phyloP scores from a whole-genome alignment of 2,113 vertebrate species.

The Boleophthalmus pectinirostris region DNA sequence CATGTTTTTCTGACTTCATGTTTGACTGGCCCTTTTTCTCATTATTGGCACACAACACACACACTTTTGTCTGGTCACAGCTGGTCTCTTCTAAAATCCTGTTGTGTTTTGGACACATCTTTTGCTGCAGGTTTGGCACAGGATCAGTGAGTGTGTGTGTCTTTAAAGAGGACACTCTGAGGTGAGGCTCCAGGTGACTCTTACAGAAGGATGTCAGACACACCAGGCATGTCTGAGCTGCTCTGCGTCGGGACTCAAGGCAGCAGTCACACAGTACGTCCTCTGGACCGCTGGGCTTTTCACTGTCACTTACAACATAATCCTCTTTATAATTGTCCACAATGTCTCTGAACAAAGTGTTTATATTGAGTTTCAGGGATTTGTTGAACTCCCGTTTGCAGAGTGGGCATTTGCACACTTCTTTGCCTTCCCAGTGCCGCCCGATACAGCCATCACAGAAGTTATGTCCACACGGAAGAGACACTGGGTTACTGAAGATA shows the following conservation, averaged over 20 bases:
- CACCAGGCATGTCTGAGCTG: constrained; percentile 54
- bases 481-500: constrained; percentile 45
- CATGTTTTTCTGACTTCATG: constrained; percentile 14
- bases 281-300: neutral
- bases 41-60: constrained; percentile 44
- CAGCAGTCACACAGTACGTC: constrained; percentile 59
- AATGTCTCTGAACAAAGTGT: constrained; percentile 44
- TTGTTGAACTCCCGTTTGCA: constrained; percentile 42
- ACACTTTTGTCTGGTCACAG: constrained; percentile 24
- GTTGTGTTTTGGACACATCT: constrained; percentile 48
- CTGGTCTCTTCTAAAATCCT: constrained; percentile 38
- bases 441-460: constrained; percentile 51
- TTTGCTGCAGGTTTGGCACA: constrained; percentile 38
- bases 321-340: constrained; percentile 50
- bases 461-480: constrained; percentile 59
- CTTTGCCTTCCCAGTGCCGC: constrained; percentile 36
- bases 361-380: constrained; percentile 43
- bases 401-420: constrained; percentile 43
- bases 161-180: constrained; percentile 26
- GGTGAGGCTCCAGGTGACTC: constrained; percentile 46
- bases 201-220: constrained; percentile 47
- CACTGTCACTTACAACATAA: neutral
- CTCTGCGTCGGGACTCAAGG: constrained; percentile 24
- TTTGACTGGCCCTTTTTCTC: constrained; percentile 23
- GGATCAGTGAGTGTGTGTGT: constrained; percentile 47